Base-by-base conservation (phyloP, 2,888 invertebrate species). In the Callyntrura guangdongensis region DNA sequence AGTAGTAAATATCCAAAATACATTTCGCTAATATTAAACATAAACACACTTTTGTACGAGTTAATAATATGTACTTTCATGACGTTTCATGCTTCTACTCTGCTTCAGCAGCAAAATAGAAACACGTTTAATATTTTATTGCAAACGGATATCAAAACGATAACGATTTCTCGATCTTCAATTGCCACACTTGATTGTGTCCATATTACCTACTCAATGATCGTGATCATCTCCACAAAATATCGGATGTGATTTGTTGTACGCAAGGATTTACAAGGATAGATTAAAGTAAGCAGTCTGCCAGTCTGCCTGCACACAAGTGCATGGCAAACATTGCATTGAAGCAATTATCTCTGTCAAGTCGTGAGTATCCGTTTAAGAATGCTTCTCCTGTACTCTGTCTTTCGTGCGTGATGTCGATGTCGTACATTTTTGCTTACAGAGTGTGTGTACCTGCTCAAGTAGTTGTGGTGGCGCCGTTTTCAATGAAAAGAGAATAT, bases 281-380 rank as follows among this genome's bases (percentile, higher is more conserved):
- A 36, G 36, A 67, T 27, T 11, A n/a, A 79, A 25, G 77, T 79
- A 79, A 79, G 77, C 53, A 36, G 53, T n/a, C n/a, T n/a, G n/a
- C 36, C 36, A 36, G 36, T 4, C 2, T 36, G 36, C 36, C n/a
- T n/a, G 6, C 36, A 36, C 36, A 36, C 25, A 56, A 79, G 77
- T 22, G 77, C 49, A 79, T 53, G 12, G 25, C 25, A 56, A 53
- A 56, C 56, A 79, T 53, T 69, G 53, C 56, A 79, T 53, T 69
- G 53, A 79, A 53, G 56, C 77, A 79, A 25, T 53, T 79, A 22
- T 56, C 69, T 69, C 36, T 53, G 74, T 74, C 64, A 64, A 64
- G 64, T 64, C 64, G 64, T 64, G 74, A 74, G 74, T 47, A 74
- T 49, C 74, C 17, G n/a, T 64, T 64, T 64, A 64, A 64, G 53